A percentile compares a stretch with the other conserved stretches of the same genome.
Evolutionary conservation across 2,113 vertebrate species (phyloP).

Genomic region (Cavia porcellus): DNA sequence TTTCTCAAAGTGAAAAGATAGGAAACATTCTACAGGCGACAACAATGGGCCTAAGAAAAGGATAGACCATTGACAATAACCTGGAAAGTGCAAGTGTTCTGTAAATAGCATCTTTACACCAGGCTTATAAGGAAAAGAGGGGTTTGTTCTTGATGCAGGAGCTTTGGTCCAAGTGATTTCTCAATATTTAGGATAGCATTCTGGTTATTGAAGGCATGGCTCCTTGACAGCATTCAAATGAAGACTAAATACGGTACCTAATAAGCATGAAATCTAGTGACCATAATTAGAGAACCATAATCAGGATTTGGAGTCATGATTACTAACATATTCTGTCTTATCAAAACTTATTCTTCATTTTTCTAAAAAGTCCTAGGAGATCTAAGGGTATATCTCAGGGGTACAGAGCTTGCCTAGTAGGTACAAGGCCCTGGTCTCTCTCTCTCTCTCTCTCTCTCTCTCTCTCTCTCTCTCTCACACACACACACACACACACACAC

Average conservation of each 20-base stretch:
- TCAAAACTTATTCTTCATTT: background rate
- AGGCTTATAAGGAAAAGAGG: background rate
- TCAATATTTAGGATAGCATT: background rate
- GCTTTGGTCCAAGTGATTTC: background rate
- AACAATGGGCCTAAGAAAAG: background rate
- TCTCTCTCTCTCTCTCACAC: background rate
- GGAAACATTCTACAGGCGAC: background rate
- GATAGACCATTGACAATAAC: background rate
- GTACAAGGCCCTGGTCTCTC: background rate
- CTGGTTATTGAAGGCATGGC: background rate
- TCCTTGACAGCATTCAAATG: background rate
- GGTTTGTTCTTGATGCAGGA: background rate
- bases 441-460: no score
- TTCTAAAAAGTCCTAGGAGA: background rate
- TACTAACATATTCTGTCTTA: background rate
- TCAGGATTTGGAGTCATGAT: background rate
- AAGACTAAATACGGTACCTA: background rate
- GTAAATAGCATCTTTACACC: background rate
- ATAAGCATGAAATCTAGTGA: background rate
- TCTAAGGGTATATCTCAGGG: background rate
- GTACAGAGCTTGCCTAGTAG: background rate
- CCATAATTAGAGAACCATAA: background rate
- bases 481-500: background rate
- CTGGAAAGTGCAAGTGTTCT: background rate
- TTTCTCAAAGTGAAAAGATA: slow-evolving; percentile 33